Evolutionary conservation across 2,797 vertebrate genomes (phyloP), one percentile per base, ranked within the genome.

Genomic region (Gallirallus australis): DNA sequence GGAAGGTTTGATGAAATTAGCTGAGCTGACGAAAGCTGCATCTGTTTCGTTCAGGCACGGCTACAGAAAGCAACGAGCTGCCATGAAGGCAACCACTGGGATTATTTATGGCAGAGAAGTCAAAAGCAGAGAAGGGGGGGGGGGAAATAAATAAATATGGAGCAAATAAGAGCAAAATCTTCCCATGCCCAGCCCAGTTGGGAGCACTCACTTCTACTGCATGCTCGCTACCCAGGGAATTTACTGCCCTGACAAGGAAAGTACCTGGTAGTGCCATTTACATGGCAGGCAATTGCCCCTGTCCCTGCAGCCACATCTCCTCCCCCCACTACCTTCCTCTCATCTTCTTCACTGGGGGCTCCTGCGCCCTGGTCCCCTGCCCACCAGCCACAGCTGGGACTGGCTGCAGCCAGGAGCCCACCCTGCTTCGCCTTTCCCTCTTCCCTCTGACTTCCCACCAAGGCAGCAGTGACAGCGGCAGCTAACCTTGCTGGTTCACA

Each of bases 1-100:
- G 64, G 54, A 81, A 81, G 65, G 47, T 61, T 87, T 91, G 84
- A 94, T 10, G 17, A 93, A 95, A 96, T 89, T 65, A 96, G 94
- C 47, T 85, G 77, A 92, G 69, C 63, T 91, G 92, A 89, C 5
- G 27, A 86, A 95, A 91, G 70, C 72, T 85, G 89, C 94, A 93
- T 94, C 94, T 96, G 82, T 87, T 96, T 72, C 72, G 47, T 87
- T 95, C 82, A 88, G 69, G 53, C 92, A 81, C 4, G 5, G 87
- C 57, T 83, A 92, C 37, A 68, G 82, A 93, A 81, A 80, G 84
- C 48, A 69, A 71, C 28, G 70, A 93, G 71, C 61, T 92, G 88
- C 61, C 77, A 45, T 21, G 7, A 85, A 90, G 83, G 59, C 50
- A 95, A 90, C 86, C 17, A 4, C 71, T 89, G 71, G 57, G 12